phyloP scores from a whole-genome alignment of 2,797 vertebrate species.

The Sebastes steindachneri region DNA sequence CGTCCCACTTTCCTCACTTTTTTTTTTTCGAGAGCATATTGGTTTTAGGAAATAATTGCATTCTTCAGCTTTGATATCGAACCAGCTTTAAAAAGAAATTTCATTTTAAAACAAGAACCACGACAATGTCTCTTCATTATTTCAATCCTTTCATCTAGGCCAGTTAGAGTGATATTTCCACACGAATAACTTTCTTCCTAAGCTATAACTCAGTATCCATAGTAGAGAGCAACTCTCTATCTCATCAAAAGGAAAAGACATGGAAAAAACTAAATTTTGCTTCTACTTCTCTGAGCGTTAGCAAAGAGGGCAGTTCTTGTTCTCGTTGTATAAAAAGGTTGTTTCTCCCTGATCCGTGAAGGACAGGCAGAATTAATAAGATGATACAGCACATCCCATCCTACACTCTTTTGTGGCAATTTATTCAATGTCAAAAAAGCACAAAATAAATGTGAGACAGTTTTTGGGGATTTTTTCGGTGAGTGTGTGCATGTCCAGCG shows the following conservation, averaged over 20 bases:
- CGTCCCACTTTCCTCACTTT: constrained; percentile 11
- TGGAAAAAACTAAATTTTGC: constrained; percentile 17
- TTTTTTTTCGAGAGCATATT: not conserved
- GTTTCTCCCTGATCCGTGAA: constrained; percentile 33
- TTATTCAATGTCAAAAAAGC: constrained; percentile 23
- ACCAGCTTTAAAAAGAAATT: constrained; percentile 15
- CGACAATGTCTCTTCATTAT: constrained; percentile 43
- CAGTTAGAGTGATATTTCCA: constrained; percentile 30
- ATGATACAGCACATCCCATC: constrained; percentile 20
- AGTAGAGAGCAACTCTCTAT: not conserved
- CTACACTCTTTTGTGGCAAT: constrained; percentile 2
- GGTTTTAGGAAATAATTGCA: constrained; percentile 36
- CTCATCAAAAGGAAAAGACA: constrained; percentile 48
- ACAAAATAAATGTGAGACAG: not conserved
- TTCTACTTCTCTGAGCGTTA: constrained; percentile 9
- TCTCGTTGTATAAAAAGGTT: constrained; percentile 15
- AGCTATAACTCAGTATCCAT: not conserved
- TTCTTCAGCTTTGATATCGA: constrained; percentile 44
- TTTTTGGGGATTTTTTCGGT: not conserved
- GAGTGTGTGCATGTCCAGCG: constrained; percentile 2
- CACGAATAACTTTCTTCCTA: not conserved
- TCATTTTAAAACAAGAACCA: constrained; percentile 32
- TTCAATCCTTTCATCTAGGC: constrained; percentile 48
- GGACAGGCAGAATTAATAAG: constrained; percentile 26
- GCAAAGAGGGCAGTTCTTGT: not conserved